Evolutionary conservation across 2,113 vertebrate genomes (phyloP).

Genomic region (Piaya cayana): DNA sequence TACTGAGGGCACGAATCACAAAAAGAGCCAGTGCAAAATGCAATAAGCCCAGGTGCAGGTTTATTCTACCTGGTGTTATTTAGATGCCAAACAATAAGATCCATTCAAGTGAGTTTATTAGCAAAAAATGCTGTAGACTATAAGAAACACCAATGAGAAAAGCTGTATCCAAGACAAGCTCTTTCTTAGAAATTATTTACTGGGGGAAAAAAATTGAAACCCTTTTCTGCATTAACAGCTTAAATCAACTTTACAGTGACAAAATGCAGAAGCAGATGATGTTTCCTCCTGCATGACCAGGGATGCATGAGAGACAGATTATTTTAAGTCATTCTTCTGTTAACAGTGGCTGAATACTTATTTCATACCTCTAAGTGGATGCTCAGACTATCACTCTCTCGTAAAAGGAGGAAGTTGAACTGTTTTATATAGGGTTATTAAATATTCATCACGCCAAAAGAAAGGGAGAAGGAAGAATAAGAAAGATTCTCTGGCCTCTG

Average conservation of each 20-base stretch:
- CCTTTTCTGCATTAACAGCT: background rate
- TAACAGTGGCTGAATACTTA: background rate
- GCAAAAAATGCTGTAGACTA: background rate
- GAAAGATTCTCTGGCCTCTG: background rate
- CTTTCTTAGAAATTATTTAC: conserved; percentile 9
- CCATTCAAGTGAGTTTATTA: background rate
- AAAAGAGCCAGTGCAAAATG: background rate
- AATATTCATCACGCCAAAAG: conserved; percentile 12
- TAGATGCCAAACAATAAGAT: background rate
- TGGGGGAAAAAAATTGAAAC: background rate
- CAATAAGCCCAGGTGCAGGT: background rate
- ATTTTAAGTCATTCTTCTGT: background rate
- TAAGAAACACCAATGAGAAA: background rate
- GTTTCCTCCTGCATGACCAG: background rate
- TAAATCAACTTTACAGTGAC: background rate
- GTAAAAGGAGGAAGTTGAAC: background rate
- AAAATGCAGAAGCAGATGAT: background rate
- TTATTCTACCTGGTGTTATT: background rate
- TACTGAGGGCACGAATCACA: background rate
- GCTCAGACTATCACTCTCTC: background rate
- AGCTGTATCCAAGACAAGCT: background rate
- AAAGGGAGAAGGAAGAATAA: background rate
- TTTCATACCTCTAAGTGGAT: background rate
- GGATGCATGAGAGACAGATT: background rate
- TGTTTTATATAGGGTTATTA: background rate